These are phyloP conservation scores for Hydrozoanthus tunicans DNA, from an alignment of 64 coral and sea anemone species.

Conservation along the genomic window DNA sequence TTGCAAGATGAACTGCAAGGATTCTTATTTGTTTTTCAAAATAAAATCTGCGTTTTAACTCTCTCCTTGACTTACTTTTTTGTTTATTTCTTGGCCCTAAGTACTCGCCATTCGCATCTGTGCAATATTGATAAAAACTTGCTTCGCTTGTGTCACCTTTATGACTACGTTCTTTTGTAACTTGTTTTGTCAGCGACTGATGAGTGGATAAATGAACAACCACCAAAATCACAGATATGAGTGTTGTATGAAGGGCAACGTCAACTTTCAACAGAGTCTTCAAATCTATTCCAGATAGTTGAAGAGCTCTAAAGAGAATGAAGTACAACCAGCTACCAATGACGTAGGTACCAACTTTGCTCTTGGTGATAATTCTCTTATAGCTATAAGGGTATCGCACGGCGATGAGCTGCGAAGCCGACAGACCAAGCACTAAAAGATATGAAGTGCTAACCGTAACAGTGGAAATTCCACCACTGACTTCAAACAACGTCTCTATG, in stretches of 20 bases:
- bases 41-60: conserved; percentile 26
- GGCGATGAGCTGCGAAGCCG: conserved; percentile 23
- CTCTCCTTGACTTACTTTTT: not conserved
- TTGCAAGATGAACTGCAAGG: conserved; percentile 1
- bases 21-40: conserved; percentile 52
- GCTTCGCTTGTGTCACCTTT: not conserved
- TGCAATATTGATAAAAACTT: not conserved
- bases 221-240: conserved; percentile 2
- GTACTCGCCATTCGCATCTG: not conserved
- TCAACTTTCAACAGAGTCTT: conserved; percentile 19
- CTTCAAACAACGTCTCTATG: conserved; percentile 9
- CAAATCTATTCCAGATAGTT: conserved; percentile 22
- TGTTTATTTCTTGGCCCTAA: not conserved
- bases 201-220: conserved; percentile 17
- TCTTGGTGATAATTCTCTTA: conserved; percentile 22
- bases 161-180: not conserved
- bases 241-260: conserved; percentile 15
- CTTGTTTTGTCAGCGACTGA: conserved; percentile 11
- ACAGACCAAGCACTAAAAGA: conserved; percentile 31
- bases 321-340: conserved; percentile 26
- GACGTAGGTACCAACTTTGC: conserved; percentile 1
- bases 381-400: conserved; percentile 36
- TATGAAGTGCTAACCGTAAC: conserved; percentile 33
- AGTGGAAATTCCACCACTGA: conserved; percentile 28
- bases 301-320: not conserved